Evolutionary conservation across 2,888 invertebrate species (phyloP).

Genomic region (Drosophila algonquin): DNA sequence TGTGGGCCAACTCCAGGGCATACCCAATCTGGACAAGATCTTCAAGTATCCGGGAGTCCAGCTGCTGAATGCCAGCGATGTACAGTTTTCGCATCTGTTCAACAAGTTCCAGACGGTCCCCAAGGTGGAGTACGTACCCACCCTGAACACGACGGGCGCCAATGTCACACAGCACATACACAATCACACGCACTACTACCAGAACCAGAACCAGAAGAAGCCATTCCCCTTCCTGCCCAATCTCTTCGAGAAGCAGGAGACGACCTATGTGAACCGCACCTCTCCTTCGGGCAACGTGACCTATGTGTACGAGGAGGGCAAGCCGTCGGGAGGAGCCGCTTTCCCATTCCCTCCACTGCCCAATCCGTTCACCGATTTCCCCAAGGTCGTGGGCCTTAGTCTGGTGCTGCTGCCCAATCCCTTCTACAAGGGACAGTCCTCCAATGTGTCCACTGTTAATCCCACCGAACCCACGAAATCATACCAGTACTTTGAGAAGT

Average conservation of each 20-base stretch:
- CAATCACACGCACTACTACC: slow-evolving; percentile 27
- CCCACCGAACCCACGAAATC: not conserved
- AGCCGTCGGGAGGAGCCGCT: slow-evolving; percentile 17
- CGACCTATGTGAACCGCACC: slow-evolving; percentile 9
- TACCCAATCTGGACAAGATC: slow-evolving; percentile 30
- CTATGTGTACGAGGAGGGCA: slow-evolving; percentile 22
- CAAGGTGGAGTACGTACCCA: slow-evolving; percentile 8
- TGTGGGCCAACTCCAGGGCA: slow-evolving; percentile 6
- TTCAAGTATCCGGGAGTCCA: slow-evolving; percentile 36
- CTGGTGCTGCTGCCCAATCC: slow-evolving; percentile 40
- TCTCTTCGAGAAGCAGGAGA: slow-evolving; percentile 32
- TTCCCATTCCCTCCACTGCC: slow-evolving; percentile 50
- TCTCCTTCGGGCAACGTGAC: slow-evolving; percentile 23
- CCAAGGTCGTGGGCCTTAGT: slow-evolving; percentile 23
- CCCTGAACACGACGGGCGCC: slow-evolving; percentile 14
- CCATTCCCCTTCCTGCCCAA: slow-evolving; percentile 38
- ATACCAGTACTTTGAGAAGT: slow-evolving; percentile 19
- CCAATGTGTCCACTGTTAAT: not conserved
- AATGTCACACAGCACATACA: slow-evolving; percentile 34
- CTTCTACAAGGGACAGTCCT: slow-evolving; percentile 24
- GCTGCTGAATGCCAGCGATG: slow-evolving; percentile 1
- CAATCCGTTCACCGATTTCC: slow-evolving; percentile 51
- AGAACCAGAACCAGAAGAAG: slow-evolving; percentile 35
- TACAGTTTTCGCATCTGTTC: not conserved
- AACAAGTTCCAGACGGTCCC: slow-evolving; percentile 18